Evolutionary conservation across 2,888 invertebrate genomes (phyloP), one percentile per base, ranked within the genome.

Genomic region (Harpalus rubripes): DNA sequence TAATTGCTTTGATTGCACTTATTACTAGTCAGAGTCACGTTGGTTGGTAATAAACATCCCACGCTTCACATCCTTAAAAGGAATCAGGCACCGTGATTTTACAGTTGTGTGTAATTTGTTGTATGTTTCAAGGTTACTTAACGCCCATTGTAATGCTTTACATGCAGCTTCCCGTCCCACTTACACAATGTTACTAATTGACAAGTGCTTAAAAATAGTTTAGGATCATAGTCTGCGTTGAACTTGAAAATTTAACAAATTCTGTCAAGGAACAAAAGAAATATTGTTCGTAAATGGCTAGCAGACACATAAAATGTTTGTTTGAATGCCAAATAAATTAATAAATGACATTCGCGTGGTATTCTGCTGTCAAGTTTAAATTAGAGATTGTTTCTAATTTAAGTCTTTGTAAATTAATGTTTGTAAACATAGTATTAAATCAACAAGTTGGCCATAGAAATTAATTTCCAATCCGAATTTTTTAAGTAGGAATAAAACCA

Each of bases 61-160:
- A 83, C 83, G 72, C 83, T 59, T 44, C 8, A 68, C 18, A 68
- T 65, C 83, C 83, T 74, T 83, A 76, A 83, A 83, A 61, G 76
- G 83, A 74, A 59, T 41, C 83, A 61, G 26, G n/a, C 59, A 61
- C 39, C 12, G 76, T 83, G 83, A 83, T 83, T 74, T 58, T 61
- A 18, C 41, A 76, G 41, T 59, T 82, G n/a, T 56, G n/a, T 72
- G 72, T 61, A 68, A 72, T 61, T 83, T 76, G 58, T 76, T 74
- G 18, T 39, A 61, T 83, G 83, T 83, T 44, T n/a, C 83, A 83
- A 83, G 83, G 83, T 15, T 83, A 76, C 58, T 41, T 58, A 82
- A 39, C 58, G 74, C 74, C 83, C 59, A 83, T 72, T 74, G 56
- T 18, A 39, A 68, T 68, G 63, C 63, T 63, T 63, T 63, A 72